These are phyloP conservation scores for Larimichthys polyactis DNA, from an alignment of 2,113 vertebrate species.

Conservation along the genomic window DNA sequence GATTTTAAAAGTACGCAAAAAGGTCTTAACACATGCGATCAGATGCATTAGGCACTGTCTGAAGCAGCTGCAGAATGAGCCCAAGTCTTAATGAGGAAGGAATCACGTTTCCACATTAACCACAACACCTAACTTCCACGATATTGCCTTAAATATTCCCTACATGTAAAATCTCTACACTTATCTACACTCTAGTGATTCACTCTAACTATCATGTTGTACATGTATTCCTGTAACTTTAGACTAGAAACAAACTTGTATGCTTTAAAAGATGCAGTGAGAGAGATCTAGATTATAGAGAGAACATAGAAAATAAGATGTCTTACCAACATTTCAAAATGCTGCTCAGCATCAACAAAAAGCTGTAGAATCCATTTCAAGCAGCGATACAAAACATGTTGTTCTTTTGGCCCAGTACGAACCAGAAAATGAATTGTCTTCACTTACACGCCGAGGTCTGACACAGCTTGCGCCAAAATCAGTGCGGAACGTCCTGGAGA, in stretches of 20 bases:
- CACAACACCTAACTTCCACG: too few relatives aligned
- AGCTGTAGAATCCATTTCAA: not conserved
- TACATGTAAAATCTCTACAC: too few relatives aligned
- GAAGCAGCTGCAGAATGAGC: not conserved
- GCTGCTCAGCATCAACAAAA: conserved; percentile 40
- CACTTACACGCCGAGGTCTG: conserved; percentile 15
- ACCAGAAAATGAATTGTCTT: not conserved
- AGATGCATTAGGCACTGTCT: not conserved
- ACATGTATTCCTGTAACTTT: too few relatives aligned
- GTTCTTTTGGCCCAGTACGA: not conserved
- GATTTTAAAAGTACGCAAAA: not conserved
- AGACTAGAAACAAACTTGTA: too few relatives aligned
- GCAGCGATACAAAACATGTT: not conserved
- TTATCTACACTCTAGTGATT: not conserved
- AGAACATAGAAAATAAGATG: not conserved
- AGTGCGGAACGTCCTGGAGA: not conserved
- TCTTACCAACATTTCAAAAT: conserved; percentile 60
- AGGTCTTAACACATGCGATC: not conserved
- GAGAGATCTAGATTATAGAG: not conserved
- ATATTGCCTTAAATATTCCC: not conserved
- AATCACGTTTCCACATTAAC: not conserved
- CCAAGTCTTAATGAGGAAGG: not conserved
- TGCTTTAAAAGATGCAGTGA: not conserved
- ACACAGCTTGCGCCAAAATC: not conserved
- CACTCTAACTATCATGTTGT: not conserved